Percentiles rank a stretch among this genome's conserved stretches.
phyloP scores from a whole-genome alignment of 2,888 invertebrate genomes.

The Nebria brevicollis region DNA sequence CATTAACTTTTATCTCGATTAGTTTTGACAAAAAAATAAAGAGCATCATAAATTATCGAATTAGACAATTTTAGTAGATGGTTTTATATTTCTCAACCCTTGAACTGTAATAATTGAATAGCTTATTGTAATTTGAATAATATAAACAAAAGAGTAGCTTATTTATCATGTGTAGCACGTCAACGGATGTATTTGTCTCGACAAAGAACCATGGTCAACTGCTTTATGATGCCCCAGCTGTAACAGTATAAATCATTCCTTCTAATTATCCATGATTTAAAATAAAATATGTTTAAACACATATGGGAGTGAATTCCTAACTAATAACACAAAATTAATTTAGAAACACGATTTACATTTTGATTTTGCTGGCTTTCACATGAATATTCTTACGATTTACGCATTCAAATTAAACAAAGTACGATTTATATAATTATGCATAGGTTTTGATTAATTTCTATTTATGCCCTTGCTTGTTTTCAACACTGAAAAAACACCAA shows the following conservation, averaged over 20 bases:
- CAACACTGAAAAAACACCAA: neutral
- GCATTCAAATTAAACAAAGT: neutral
- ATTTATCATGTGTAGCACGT: slow-evolving; percentile 33
- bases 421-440: no score
- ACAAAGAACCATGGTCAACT: slow-evolving; percentile 42
- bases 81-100: neutral
- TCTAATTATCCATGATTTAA: slow-evolving; percentile 1
- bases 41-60: neutral
- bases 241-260: neutral
- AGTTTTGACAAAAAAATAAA: no score
- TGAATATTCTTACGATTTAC: neutral
- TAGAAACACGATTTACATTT: neutral
- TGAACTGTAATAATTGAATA: neutral
- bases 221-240: slow-evolving; percentile 30
- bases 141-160: slow-evolving; percentile 34
- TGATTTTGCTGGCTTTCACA: neutral
- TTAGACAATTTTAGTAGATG: neutral
- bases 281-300: neutral
- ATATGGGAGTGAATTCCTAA: neutral
- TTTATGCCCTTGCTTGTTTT: slow-evolving; percentile 14
- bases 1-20: no score
- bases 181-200: slow-evolving; percentile 33
- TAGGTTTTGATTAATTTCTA: neutral
- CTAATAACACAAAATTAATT: neutral
- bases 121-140: neutral